Percentiles rank a stretch among this genome's conserved stretches.
phyloP scores from a whole-genome alignment of 2,113 vertebrate genomes.

The Dipodomys stephensi region DNA sequence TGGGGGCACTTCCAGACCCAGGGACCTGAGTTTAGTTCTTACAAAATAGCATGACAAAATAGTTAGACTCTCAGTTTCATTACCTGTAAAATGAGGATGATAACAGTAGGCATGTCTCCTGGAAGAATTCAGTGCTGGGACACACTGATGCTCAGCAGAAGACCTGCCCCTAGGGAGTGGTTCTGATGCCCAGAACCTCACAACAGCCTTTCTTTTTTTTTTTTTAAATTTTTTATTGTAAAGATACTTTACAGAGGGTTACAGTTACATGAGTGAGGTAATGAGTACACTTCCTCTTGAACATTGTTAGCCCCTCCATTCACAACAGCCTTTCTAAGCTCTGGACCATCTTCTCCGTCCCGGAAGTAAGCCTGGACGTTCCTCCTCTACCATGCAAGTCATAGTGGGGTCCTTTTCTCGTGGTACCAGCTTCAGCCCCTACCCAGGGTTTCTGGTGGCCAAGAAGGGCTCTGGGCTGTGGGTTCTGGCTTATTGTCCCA shows the following conservation, averaged over 20 bases:
- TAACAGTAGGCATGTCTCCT: background rate
- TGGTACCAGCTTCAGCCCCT: background rate
- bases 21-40: background rate
- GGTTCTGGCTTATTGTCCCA: background rate
- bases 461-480: background rate
- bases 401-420: background rate
- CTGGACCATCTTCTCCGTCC: background rate
- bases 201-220: background rate
- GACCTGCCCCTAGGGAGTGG: background rate
- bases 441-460: background rate
- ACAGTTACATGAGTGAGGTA: too few relatives aligned
- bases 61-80: slow-evolving; percentile 24
- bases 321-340: background rate
- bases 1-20: background rate
- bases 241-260: too few relatives aligned
- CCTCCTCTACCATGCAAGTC: background rate
- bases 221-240: too few relatives aligned
- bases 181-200: background rate
- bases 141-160: background rate
- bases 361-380: fast-evolving
- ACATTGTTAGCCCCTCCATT: too few relatives aligned
- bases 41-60: background rate
- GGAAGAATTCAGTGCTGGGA: background rate
- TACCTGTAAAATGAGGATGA: background rate
- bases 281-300: too few relatives aligned